A percentile compares a stretch with the other conserved stretches of the same genome.
phyloP scores from a whole-genome alignment of 2,888 invertebrate species.

The Chironomus tentans region DNA sequence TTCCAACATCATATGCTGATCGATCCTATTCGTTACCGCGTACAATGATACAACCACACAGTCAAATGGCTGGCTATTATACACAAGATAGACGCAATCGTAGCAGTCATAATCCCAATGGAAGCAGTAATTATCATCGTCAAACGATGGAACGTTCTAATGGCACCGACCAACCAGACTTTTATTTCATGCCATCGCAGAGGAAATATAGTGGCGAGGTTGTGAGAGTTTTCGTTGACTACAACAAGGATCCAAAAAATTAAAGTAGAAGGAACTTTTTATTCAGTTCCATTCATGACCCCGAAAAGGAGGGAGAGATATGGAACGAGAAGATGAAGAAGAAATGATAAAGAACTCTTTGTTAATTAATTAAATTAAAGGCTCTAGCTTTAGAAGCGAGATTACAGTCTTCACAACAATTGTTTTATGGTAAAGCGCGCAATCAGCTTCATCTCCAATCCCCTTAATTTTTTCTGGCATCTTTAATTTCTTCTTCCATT shows the following conservation, averaged over 20 bases:
- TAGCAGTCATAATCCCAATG: constrained; percentile 29
- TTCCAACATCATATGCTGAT: constrained; percentile 43
- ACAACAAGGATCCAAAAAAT: constrained; percentile 57
- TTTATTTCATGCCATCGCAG: constrained; percentile 93
- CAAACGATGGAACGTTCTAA: constrained; percentile 32
- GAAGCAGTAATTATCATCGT: constrained; percentile 28
- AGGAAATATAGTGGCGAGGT: constrained; percentile 88
- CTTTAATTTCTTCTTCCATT: background rate
- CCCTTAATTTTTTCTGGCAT: no score
- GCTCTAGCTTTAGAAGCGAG: background rate
- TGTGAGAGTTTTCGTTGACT: constrained; percentile 73
- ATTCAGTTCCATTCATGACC: background rate
- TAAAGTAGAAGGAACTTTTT: background rate
- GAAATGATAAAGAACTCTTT: background rate
- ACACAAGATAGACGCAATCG: constrained; percentile 47
- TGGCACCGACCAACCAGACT: constrained; percentile 55
- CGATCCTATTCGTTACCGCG: constrained; percentile 70
- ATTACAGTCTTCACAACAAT: no score
- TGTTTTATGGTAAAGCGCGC: no score
- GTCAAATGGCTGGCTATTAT: constrained; percentile 44
- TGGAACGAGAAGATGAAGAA: background rate
- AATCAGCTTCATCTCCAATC: no score
- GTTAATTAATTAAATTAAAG: background rate
- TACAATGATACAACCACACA: constrained; percentile 45
- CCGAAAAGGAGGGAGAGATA: background rate